These are phyloP conservation scores for Helogale parvula DNA, from an alignment of 2,113 vertebrate species.

Conservation along the genomic window DNA sequence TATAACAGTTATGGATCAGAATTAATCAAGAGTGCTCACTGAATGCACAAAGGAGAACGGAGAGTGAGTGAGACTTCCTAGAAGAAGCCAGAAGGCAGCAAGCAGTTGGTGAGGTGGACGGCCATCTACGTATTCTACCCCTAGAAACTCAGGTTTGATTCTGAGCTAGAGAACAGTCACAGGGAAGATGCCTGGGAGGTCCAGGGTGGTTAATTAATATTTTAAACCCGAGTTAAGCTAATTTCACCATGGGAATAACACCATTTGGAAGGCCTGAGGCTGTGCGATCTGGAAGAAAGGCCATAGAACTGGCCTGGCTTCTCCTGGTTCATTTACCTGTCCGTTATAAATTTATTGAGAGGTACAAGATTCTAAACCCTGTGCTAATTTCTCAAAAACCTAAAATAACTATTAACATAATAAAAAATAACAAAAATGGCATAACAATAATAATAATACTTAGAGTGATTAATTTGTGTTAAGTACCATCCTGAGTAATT, in stretches of 20 bases:
- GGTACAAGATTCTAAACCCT: neutral
- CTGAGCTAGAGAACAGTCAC: neutral
- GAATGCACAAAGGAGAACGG: neutral
- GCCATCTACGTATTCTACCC: neutral
- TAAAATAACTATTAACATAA: neutral
- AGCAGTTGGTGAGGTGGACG: neutral
- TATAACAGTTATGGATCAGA: neutral
- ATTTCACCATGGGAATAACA: fast-evolving
- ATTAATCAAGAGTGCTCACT: neutral
- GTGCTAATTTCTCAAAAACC: neutral
- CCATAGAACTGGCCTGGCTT: neutral
- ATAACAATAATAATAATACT: neutral
- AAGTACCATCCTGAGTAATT: neutral
- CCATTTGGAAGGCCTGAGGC: neutral
- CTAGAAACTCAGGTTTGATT: neutral
- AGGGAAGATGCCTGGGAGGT: neutral
- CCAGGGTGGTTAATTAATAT: neutral
- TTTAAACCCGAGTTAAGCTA: neutral
- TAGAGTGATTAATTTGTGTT: neutral
- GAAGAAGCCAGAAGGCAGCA: neutral
- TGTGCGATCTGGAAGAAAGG: neutral
- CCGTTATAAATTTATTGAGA: neutral
- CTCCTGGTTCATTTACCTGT: neutral
- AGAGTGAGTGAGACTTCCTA: neutral
- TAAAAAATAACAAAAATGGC: neutral